These are phyloP conservation scores for Pangasius mekongensis DNA, from an alignment of 2,797 vertebrate species.

Conservation along the genomic window DNA sequence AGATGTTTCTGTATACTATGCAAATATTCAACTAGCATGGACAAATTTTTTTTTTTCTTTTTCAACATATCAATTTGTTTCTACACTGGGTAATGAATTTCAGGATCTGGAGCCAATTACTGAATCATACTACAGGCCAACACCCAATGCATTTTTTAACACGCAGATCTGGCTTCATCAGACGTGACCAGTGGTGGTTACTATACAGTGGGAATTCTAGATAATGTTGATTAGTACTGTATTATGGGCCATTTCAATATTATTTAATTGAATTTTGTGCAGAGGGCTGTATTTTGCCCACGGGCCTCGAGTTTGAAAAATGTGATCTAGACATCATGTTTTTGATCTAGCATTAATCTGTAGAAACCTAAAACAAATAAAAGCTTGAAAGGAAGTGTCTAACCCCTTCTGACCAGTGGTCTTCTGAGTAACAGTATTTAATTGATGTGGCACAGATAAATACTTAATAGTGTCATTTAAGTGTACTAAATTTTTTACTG, in stretches of 20 bases:
- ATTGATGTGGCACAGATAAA: neutral
- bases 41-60: no score
- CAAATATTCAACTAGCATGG: no score
- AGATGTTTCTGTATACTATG: no score
- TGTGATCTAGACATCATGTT: neutral
- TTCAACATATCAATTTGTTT: neutral
- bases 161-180: neutral
- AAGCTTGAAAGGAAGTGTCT: neutral
- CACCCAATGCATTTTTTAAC: neutral
- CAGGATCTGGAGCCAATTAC: neutral
- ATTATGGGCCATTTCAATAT: neutral
- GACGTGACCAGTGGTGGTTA: no score
- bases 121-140: neutral
- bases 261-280: neutral
- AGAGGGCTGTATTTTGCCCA: neutral
- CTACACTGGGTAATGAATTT: neutral
- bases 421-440: neutral
- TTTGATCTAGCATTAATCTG: neutral
- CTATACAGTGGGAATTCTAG: neutral
- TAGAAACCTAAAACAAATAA: neutral
- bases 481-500: neutral
- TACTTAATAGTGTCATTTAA: neutral
- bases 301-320: neutral
- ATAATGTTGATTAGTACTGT: neutral
- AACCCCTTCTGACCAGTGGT: neutral